A percentile compares a stretch with the other conserved stretches of the same genome.
Conservation (phyloP, 2,888 invertebrate genomes). For the Pterobdella sp. region DNA sequence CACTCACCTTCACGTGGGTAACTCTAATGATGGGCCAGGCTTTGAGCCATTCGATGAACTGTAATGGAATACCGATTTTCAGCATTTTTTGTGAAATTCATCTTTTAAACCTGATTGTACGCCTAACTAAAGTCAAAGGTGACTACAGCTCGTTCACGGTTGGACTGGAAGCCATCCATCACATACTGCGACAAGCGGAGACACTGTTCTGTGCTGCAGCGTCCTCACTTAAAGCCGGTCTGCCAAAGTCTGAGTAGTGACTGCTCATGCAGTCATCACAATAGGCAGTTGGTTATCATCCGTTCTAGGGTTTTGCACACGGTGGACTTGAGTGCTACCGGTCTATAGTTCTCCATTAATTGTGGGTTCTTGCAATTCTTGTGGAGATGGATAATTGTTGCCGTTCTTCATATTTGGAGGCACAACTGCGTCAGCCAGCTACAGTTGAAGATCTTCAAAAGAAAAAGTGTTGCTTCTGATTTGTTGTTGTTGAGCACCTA, state of each 20-base stretch:
- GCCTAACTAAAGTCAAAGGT: neutral
- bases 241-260: neutral
- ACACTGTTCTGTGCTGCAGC: neutral
- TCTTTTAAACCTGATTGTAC: neutral
- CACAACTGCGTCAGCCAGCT: neutral
- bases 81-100: neutral
- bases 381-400: neutral
- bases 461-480: neutral
- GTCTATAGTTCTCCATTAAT: neutral
- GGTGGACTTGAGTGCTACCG: neutral
- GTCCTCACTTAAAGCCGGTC: neutral
- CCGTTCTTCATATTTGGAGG: neutral
- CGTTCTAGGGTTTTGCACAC: constrained; percentile 7
- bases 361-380: neutral
- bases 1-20: neutral
- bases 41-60: neutral
- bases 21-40: neutral
- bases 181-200: neutral
- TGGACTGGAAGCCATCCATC: neutral
- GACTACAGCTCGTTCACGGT: neutral
- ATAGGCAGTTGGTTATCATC: neutral
- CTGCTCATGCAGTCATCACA: neutral
- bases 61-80: neutral
- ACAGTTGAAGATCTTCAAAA: neutral
- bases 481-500: too few species aligned